These are phyloP conservation scores for Tanypteryx hageni DNA, from an alignment of 2,888 invertebrate genomes.

Conservation along the genomic window DNA sequence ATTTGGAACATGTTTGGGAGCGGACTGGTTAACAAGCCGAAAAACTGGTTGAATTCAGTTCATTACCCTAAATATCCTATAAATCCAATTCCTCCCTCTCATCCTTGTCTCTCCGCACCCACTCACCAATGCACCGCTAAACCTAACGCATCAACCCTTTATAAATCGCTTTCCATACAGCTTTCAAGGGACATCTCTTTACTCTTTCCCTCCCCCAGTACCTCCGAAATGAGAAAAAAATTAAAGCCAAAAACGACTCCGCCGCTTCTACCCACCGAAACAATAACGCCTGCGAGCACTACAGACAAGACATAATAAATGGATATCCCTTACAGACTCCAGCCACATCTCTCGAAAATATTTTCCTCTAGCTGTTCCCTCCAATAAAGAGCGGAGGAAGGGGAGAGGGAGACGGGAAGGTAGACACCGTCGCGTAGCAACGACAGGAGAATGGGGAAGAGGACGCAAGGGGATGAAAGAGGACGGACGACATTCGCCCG, in stretches of 20 bases:
- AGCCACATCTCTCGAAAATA: conserved; percentile 21
- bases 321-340: conserved; percentile 42
- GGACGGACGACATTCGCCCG: conserved; percentile 3
- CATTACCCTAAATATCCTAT: neutral
- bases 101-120: neutral
- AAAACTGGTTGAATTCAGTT: neutral
- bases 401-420: neutral
- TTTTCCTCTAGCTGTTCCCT: neutral
- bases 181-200: neutral
- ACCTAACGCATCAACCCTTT: neutral
- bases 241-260: neutral
- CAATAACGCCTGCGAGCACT: conserved; percentile 20
- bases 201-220: neutral
- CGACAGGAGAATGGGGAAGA: neutral
- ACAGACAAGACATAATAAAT: conserved; percentile 46
- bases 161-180: neutral
- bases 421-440: neutral
- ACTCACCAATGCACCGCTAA: neutral
- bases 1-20: neutral
- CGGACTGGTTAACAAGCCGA: neutral
- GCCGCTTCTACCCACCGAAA: neutral
- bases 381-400: neutral
- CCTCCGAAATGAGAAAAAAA: neutral
- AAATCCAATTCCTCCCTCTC: neutral
- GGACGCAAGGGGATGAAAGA: neutral